Conservation (phyloP, 2,797 vertebrate species). For the Somateria mollissima region DNA sequence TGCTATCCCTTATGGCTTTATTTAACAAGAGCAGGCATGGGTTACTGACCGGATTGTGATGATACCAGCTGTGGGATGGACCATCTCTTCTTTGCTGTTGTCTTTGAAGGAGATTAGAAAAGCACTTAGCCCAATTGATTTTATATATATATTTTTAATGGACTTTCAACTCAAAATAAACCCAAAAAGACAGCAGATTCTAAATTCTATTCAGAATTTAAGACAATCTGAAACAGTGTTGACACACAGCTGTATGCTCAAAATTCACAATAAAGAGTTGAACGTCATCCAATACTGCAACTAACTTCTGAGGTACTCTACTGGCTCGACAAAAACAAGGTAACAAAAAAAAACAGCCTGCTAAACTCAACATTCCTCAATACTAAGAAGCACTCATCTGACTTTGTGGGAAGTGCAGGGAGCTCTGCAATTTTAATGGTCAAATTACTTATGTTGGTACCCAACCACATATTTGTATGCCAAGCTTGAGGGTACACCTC, state of each 20-base stretch:
- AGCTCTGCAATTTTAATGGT: neutral
- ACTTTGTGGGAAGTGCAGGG: neutral
- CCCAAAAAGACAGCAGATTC: neutral
- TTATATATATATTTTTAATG: neutral
- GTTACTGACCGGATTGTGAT: neutral
- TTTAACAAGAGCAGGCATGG: neutral
- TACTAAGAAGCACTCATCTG: neutral
- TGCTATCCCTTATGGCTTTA: neutral
- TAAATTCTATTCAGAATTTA: neutral
- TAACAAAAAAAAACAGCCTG: neutral
- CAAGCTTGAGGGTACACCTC: neutral
- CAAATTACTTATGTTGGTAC: neutral
- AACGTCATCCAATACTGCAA: neutral
- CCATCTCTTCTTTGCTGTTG: neutral
- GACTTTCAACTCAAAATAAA: neutral
- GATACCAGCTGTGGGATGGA: neutral
- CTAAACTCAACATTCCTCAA: neutral
- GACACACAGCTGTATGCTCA: neutral
- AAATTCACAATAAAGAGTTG: neutral
- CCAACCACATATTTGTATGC: neutral
- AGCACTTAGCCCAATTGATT: neutral
- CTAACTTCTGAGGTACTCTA: neutral
- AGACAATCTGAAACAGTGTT: neutral
- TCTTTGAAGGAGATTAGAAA: neutral
- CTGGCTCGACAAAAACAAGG: neutral